These are phyloP conservation scores for Ochotona princeps DNA, from an alignment of 2,113 vertebrate genomes.

Conservation along the genomic window DNA sequence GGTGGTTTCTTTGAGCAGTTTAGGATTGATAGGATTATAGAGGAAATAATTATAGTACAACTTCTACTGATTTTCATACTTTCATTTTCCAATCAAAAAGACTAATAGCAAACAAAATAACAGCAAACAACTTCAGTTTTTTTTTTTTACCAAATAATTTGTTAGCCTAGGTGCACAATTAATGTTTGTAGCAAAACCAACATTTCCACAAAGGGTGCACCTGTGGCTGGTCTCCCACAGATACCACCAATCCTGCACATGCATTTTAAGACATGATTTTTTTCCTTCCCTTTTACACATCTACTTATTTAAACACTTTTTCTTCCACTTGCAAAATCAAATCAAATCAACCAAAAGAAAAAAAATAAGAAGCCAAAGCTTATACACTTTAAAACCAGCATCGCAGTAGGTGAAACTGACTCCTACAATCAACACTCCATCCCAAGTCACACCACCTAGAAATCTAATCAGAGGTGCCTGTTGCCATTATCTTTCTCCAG, in stretches of 20 bases:
- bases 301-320: background rate
- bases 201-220: background rate
- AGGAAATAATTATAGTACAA: background rate
- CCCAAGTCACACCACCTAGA: background rate
- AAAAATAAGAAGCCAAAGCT: background rate
- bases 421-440: background rate
- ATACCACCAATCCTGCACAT: accelerated
- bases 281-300: background rate
- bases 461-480: background rate
- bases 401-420: background rate
- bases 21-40: background rate
- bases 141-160: background rate
- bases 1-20: background rate
- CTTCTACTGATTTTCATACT: background rate
- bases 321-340: background rate
- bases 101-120: background rate
- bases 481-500: background rate
- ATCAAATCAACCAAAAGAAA: background rate
- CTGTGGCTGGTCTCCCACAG: accelerated
- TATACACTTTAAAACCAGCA: background rate
- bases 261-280: background rate
- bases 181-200: background rate
- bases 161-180: background rate
- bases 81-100: background rate
- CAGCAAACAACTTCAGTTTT: background rate